Base-by-base conservation (phyloP, 1,140 invertebrate genomes). In the Watersipora subatra region DNA sequence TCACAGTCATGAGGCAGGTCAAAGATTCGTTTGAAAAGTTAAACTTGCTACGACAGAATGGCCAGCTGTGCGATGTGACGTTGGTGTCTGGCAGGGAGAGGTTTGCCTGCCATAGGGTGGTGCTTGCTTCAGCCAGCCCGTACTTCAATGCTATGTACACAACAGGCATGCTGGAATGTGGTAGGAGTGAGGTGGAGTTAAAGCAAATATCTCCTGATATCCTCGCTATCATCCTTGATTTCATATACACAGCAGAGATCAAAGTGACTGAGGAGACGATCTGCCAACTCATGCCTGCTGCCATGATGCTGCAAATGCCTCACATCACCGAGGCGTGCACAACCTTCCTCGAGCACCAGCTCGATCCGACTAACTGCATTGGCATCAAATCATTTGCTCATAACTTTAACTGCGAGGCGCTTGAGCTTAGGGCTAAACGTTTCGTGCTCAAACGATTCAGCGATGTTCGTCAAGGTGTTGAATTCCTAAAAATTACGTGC, bases 101-200 rank as follows among this genome's bases (percentile, higher is more conserved):
- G 55, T 75, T 76, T 65, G 57, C 68, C 0, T 76, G 73, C 27
- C 78, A 80, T 69, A 78, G 78, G 64, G 71, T 79, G 56, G 76
- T 80, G 2, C 64, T 80, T 61, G 78, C 78, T 2, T 73, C 78
- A 20, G 72, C 77, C 22, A 76, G 75, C 72, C 72, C 75, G 24
- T 76, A 78, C 70, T 97, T 97, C 78, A 87, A 92, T 81, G 92
- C 92, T 55, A 95, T 95, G 92, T 94, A 93, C 65, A 97, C 93
- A 20, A 91, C 93, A 46, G 94, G 97, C 0, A 83, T 93, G 67
- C 87, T 88, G 71, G 92, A 93, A 79, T 86, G 87, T 69, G 89
- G 90, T 72, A 92, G 91, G 89, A 86, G 86, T 0, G 84, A 86
- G 2, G 88, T 93, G 3, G 88, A 87, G 68, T 80, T 94, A 27